A percentile compares a stretch with the other conserved stretches of the same genome.
Conservation (phyloP, 1,140 invertebrate genomes). For the Philotrypesis tridentata region DNA sequence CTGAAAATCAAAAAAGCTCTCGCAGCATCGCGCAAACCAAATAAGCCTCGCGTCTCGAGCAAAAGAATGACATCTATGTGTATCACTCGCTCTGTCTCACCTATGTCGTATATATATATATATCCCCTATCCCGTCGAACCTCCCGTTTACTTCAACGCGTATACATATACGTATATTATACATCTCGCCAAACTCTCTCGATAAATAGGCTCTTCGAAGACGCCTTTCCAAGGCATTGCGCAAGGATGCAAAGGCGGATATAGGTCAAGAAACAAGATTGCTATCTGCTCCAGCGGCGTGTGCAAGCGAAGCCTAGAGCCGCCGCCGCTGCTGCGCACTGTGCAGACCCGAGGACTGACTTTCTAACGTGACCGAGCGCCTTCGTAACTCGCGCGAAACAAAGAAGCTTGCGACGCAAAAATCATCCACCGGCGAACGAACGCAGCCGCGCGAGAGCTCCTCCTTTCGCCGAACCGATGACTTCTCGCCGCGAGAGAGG, state of each 20-base stretch:
- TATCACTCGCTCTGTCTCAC: no score
- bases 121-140: no score
- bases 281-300: slow-evolving; percentile 59
- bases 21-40: no score
- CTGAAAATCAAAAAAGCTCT: no score
- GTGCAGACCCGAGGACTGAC: slow-evolving; percentile 50
- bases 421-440: slow-evolving; percentile 33
- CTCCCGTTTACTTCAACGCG: no score
- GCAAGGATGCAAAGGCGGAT: slow-evolving; percentile 68
- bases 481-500: background rate
- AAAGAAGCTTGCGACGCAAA: slow-evolving; percentile 53
- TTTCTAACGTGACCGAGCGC: slow-evolving; percentile 68
- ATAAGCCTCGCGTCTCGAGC: no score
- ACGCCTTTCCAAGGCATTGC: slow-evolving; percentile 64
- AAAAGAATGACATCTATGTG: no score
- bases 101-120: no score
- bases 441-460: slow-evolving; percentile 10
- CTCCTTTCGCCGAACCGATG: slow-evolving; percentile 15
- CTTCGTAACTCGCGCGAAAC: slow-evolving; percentile 60
- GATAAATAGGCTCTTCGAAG: slow-evolving; percentile 60
- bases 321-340: slow-evolving; percentile 35
- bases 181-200: background rate
- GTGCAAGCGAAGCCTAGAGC: slow-evolving; percentile 29
- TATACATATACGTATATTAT: no score
- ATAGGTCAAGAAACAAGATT: slow-evolving; percentile 71